These are phyloP conservation scores for Myotis myotis DNA, from an alignment of 2,797 vertebrate species.

Conservation along the genomic window DNA sequence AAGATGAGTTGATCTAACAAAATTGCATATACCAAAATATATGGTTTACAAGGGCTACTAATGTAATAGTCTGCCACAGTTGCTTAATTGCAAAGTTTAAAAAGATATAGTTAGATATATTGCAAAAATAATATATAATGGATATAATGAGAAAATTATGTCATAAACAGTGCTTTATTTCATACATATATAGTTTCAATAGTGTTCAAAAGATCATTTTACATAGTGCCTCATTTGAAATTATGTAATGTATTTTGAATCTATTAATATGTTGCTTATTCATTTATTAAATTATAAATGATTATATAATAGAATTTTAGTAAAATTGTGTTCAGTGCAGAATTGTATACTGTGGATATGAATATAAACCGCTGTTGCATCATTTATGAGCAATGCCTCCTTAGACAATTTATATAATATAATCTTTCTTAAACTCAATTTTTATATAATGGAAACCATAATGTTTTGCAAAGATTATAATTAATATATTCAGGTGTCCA, in stretches of 20 bases:
- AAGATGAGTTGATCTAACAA: not conserved
- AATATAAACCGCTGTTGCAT: not conserved
- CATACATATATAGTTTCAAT: not conserved
- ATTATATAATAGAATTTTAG: not conserved
- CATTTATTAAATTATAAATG: not conserved
- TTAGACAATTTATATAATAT: not conserved
- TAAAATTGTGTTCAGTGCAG: not conserved
- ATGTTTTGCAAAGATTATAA: not conserved
- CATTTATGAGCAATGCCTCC: not conserved
- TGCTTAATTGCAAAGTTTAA: not conserved
- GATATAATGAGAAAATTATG: not conserved
- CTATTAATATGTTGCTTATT: not conserved
- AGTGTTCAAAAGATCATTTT: not conserved
- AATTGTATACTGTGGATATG: not conserved
- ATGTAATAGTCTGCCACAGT: not conserved
- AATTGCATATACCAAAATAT: not conserved
- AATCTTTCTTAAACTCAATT: not conserved
- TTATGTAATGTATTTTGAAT: not conserved
- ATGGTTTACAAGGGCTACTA: not conserved
- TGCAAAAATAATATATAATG: not conserved
- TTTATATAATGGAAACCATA: not conserved
- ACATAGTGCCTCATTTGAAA: not conserved
- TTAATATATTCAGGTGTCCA: not conserved
- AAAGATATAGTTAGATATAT: not conserved
- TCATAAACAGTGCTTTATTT: not conserved